Evolutionary conservation across 1,140 invertebrate species (phyloP).

Genomic region (Tetranychus urticae): DNA sequence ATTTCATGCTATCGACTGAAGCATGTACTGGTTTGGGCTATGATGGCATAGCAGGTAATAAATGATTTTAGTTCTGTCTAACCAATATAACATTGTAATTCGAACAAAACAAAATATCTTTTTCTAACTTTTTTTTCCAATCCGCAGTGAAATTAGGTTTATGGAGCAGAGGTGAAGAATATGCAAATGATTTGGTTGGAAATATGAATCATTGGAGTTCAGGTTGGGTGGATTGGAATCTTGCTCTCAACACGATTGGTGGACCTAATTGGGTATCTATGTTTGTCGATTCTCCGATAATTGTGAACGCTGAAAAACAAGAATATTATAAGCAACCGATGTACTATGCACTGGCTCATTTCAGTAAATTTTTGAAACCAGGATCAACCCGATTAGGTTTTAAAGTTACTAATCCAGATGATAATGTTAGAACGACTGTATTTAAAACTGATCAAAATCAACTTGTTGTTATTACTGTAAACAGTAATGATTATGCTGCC

Average conservation of each 20-base stretch:
- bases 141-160: too few species aligned
- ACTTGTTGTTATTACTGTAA: not conserved
- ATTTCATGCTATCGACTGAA: conserved; percentile 37
- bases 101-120: not conserved
- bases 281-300: conserved; percentile 25
- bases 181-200: conserved; percentile 10
- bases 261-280: conserved; percentile 27
- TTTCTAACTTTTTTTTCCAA: not conserved
- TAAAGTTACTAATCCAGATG: not conserved
- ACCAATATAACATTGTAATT: not conserved
- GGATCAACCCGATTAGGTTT: not conserved
- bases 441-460: not conserved
- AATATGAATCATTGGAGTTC: conserved; percentile 20
- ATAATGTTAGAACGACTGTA: not conserved
- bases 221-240: conserved; percentile 29
- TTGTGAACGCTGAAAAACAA: conserved; percentile 18
- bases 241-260: conserved; percentile 23
- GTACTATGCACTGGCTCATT: conserved; percentile 29
- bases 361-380: conserved; percentile 14
- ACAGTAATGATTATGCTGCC: not conserved
- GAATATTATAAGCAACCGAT: conserved; percentile 31
- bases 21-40: conserved; percentile 18
- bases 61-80: not conserved
- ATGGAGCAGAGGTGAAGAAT: too few species aligned
- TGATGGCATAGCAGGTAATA: not conserved